Conservation (phyloP, 2,888 invertebrate genomes). For the Ptilodon capucinus region DNA sequence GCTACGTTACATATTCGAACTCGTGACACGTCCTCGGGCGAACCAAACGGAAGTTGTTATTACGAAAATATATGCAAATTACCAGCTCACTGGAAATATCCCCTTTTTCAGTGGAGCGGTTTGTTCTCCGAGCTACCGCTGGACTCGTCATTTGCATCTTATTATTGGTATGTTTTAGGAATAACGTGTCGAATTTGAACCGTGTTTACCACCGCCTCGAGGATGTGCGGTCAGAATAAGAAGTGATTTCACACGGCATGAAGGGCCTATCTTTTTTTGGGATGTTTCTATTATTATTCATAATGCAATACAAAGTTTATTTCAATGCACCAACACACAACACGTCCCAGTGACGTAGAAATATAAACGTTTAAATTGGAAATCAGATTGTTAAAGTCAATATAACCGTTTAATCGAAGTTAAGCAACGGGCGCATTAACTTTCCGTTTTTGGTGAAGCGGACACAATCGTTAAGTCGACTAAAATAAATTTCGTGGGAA, state of each 20-base stretch:
- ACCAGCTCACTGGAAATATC: conserved; percentile 62
- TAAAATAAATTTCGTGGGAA: conserved; percentile 76
- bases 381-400: conserved; percentile 46
- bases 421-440: conserved; percentile 61
- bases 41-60: conserved; percentile 73
- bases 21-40: conserved; percentile 62
- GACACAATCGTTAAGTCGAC: conserved; percentile 73
- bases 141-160: conserved; percentile 74
- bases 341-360: conserved; percentile 13
- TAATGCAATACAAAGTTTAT: conserved; percentile 41
- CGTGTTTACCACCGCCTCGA: conserved; percentile 54
- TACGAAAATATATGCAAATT: conserved; percentile 78
- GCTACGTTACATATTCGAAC: conserved; percentile 42
- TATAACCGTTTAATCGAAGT: conserved; percentile 61
- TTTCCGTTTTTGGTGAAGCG: conserved; percentile 65
- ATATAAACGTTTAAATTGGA: conserved; percentile 39
- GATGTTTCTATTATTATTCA: conserved; percentile 44
- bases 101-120: conserved; percentile 54
- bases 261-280: conserved; percentile 29
- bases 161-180: conserved; percentile 70
- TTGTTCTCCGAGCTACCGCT: conserved; percentile 60
- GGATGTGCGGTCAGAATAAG: conserved; percentile 57
- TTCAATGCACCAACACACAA: conserved; percentile 25
- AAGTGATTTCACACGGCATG: conserved; percentile 67
- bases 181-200: conserved; percentile 74